Conservation (phyloP, 2,797 vertebrate genomes). For the Lemur catta region DNA sequence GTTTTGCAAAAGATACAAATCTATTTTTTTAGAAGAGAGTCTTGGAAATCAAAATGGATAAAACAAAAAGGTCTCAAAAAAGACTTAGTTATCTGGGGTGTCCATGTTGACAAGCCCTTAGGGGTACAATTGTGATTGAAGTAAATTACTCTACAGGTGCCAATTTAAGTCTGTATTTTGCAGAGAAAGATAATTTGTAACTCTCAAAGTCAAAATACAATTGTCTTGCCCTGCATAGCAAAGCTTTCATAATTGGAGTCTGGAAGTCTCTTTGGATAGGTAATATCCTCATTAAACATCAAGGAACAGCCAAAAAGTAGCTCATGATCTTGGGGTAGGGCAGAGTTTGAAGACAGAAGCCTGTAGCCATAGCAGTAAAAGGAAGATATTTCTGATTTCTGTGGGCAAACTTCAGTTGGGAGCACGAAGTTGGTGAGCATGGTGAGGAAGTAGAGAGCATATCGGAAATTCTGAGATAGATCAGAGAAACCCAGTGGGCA, state of each 20-base stretch:
- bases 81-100: background rate
- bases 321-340: background rate
- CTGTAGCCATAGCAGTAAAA: background rate
- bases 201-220: background rate
- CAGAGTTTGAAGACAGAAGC: background rate
- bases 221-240: background rate
- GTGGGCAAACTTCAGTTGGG: background rate
- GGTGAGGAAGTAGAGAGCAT: background rate
- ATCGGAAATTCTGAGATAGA: background rate
- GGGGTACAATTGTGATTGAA: background rate
- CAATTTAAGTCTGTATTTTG: background rate
- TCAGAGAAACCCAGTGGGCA: background rate
- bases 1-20: slow-evolving; percentile 16
- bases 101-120: background rate
- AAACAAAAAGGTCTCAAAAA: background rate
- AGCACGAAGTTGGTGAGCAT: background rate
- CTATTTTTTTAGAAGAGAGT: background rate
- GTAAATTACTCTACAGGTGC: background rate
- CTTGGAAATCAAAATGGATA: slow-evolving; percentile 3
- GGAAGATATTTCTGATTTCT: background rate
- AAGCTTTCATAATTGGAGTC: background rate
- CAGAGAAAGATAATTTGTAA: slow-evolving; percentile 12
- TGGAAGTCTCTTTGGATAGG: background rate
- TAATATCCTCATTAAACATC: background rate
- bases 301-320: background rate